Evolutionary conservation across 2,113 vertebrate genomes (phyloP).

Genomic region (Ancistrus triradiatus): DNA sequence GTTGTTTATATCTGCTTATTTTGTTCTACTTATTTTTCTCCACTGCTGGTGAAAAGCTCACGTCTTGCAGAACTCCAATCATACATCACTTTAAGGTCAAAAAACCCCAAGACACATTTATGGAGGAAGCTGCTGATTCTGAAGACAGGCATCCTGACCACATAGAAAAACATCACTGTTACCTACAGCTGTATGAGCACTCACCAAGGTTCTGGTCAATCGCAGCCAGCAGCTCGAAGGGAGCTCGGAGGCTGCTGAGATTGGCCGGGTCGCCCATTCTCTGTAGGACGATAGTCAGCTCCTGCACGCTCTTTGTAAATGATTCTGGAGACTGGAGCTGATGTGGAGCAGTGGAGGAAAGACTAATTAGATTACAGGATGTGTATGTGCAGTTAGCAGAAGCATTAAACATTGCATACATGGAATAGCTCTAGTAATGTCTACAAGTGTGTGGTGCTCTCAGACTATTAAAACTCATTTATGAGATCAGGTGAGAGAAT

Average conservation of each 20-base stretch:
- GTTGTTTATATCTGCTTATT: too few species aligned
- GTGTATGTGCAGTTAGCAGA: background rate
- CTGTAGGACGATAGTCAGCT: constrained; percentile 93
- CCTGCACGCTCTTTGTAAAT: constrained; percentile 95
- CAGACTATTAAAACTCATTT: constrained; percentile 26
- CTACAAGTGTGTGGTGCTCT: background rate
- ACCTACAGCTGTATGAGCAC: background rate
- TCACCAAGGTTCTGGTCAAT: constrained; percentile 95
- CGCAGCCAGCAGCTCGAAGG: constrained; percentile 89
- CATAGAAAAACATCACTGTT: too few species aligned
- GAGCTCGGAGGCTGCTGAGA: constrained; percentile 84
- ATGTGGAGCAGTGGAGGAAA: background rate
- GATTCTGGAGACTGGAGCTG: constrained; percentile 92
- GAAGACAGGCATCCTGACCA: too few species aligned
- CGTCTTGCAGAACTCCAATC: too few species aligned
- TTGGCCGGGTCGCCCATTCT: constrained; percentile 93
- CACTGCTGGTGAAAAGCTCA: too few species aligned
- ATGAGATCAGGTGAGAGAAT: constrained; percentile 18
- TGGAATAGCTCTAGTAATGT: background rate
- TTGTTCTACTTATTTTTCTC: too few species aligned
- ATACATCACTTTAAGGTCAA: too few species aligned
- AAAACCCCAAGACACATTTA: too few species aligned
- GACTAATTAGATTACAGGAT: background rate
- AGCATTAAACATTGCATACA: too few species aligned
- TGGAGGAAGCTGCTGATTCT: too few species aligned